A percentile compares a stretch with the other conserved stretches of the same genome.
Evolutionary conservation across 2,113 vertebrate genomes (phyloP).

Genomic region (Pungitius pungitius): DNA sequence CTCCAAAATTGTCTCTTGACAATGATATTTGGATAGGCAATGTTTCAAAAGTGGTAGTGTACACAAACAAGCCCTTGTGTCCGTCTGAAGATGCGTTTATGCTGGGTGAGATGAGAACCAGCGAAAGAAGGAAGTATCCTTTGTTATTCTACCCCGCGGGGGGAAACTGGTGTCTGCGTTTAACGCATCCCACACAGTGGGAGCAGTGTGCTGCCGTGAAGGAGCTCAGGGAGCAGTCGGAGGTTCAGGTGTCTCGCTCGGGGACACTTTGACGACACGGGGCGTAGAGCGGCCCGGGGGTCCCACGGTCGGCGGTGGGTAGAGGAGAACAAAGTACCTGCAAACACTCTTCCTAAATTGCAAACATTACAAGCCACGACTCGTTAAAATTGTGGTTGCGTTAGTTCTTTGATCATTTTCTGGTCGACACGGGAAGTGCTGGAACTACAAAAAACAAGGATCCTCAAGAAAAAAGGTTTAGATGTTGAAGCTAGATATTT

Average conservation of each 20-base stretch:
- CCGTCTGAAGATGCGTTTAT: constrained; percentile 7
- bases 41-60: neutral
- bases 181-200: too few species aligned
- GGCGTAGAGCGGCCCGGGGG: too few species aligned
- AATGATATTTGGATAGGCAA: neutral
- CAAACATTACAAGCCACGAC: neutral
- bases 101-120: neutral
- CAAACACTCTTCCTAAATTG: neutral
- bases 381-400: constrained; percentile 26
- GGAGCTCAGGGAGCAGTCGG: too few species aligned
- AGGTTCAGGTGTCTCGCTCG: too few species aligned
- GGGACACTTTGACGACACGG: too few species aligned
- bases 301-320: too few species aligned
- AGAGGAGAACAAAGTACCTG: too few species aligned
- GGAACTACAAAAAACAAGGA: neutral
- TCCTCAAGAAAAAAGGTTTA: neutral
- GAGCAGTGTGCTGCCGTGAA: too few species aligned
- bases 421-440: neutral
- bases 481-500: neutral
- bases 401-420: neutral
- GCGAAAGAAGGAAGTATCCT: too few species aligned
- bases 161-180: too few species aligned
- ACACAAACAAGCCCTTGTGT: neutral
- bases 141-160: too few species aligned
- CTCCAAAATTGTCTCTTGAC: neutral